Evolutionary conservation across 2,888 invertebrate species (phyloP).

Genomic region (Leptinotarsa peninsularis): DNA sequence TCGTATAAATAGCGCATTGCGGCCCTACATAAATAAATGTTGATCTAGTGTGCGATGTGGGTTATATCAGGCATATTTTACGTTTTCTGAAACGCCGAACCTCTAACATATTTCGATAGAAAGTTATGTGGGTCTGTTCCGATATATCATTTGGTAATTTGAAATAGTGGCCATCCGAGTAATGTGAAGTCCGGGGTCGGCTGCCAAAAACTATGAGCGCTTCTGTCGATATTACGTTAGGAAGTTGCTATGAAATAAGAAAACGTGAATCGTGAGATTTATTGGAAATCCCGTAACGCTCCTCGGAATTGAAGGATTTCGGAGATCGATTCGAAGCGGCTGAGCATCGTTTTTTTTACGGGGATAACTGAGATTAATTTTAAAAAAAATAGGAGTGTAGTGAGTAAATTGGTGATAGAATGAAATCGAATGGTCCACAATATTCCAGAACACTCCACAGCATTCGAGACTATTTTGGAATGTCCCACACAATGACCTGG

Average conservation of each 20-base stretch:
- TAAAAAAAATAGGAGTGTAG: too few relatives aligned
- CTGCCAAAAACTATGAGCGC: slow-evolving; percentile 32
- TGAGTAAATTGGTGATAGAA: too few relatives aligned
- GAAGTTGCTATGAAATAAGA: slow-evolving; percentile 8
- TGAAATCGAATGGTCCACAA: too few relatives aligned
- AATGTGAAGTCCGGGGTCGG: slow-evolving; percentile 27
- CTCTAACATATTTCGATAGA: slow-evolving; percentile 38
- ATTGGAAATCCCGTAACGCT: background rate
- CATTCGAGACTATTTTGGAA: too few relatives aligned
- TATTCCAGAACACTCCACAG: too few relatives aligned
- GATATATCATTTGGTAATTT: slow-evolving; percentile 38
- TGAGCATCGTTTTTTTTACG: background rate
- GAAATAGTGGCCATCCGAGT: slow-evolving; percentile 37
- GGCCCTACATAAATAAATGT: slow-evolving; percentile 51
- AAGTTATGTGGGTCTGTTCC: slow-evolving; percentile 32
- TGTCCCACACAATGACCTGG: too few relatives aligned
- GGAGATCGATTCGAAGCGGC: background rate
- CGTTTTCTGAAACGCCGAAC: slow-evolving; percentile 36
- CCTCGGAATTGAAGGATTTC: background rate
- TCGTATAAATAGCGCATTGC: slow-evolving; percentile 51
- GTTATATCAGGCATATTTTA: slow-evolving; percentile 34
- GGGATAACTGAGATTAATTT: background rate
- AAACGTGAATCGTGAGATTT: slow-evolving; percentile 6
- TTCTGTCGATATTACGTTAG: slow-evolving; percentile 9
- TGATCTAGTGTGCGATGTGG: slow-evolving; percentile 40